These are phyloP conservation scores for Fopius arisanus DNA, from an alignment of 1,140 invertebrate genomes.

Conservation along the genomic window DNA sequence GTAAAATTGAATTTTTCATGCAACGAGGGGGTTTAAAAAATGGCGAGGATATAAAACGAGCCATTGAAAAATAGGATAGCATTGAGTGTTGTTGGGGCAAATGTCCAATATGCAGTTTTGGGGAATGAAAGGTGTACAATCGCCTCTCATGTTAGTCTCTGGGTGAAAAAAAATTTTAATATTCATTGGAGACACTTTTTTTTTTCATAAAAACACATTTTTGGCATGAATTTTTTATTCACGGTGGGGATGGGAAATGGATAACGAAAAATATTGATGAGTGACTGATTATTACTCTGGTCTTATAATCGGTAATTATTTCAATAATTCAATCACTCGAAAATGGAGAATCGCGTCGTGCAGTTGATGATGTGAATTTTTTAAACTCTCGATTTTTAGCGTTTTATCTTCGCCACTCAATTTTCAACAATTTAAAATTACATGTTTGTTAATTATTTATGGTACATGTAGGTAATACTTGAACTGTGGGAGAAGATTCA, in stretches of 20 bases:
- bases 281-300: background rate
- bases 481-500: too few relatives aligned
- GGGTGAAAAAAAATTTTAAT: background rate
- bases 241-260: background rate
- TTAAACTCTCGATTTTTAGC: too few relatives aligned
- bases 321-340: too few relatives aligned
- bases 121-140: background rate
- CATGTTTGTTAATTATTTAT: too few relatives aligned
- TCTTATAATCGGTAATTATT: too few relatives aligned
- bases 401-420: too few relatives aligned
- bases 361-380: too few relatives aligned
- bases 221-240: background rate
- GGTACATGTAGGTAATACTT: too few relatives aligned
- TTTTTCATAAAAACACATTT: background rate
- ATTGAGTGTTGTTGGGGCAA: background rate
- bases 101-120: constrained; percentile 1
- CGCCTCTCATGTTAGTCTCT: background rate
- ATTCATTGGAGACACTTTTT: background rate
- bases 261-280: background rate
- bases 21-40: background rate
- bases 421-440: too few relatives aligned
- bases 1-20: background rate
- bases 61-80: background rate
- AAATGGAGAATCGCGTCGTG: too few relatives aligned
- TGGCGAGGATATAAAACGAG: background rate